These are phyloP conservation scores for Lycopodina hypogea DNA, from an alignment of 37 sponge, comb jelly and placozoan species.

Conservation along the genomic window DNA sequence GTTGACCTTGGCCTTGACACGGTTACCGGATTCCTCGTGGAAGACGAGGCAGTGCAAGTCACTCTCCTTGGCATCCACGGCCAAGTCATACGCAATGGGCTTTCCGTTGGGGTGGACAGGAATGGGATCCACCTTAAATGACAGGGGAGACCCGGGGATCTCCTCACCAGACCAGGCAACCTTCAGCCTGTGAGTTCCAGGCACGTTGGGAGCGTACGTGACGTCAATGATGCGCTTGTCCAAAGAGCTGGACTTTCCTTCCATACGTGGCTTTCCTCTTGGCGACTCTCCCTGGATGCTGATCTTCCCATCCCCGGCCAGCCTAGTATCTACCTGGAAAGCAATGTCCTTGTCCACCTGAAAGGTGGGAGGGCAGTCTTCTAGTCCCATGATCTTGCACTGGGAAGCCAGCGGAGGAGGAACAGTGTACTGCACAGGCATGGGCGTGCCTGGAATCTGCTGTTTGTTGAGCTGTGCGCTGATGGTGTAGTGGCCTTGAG, in stretches of 20 bases:
- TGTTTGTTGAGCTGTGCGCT: slow-evolving; percentile 20
- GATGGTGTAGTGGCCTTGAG: slow-evolving; percentile 43
- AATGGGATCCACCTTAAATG: slow-evolving; percentile 33
- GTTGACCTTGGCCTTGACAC: slow-evolving; percentile 49
- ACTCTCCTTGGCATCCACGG: slow-evolving; percentile 31
- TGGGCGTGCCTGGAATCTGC: slow-evolving; percentile 51
- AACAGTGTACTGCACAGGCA: slow-evolving; percentile 31
- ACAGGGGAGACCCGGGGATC: slow-evolving; percentile 63
- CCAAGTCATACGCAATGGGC: slow-evolving; percentile 27
- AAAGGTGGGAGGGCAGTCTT: slow-evolving; percentile 20
- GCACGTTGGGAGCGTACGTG: slow-evolving; percentile 49
- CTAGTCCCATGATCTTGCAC: slow-evolving; percentile 47
- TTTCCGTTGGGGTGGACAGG: slow-evolving; percentile 22
- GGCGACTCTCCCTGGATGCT: slow-evolving; percentile 20
- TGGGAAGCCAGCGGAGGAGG: slow-evolving; percentile 34
- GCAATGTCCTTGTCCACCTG: slow-evolving; percentile 29
- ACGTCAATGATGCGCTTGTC: slow-evolving; percentile 40
- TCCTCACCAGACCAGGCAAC: slow-evolving; percentile 47
- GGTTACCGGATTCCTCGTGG: slow-evolving; percentile 26
- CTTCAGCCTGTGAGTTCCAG: slow-evolving; percentile 55
- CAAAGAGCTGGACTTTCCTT: background rate
- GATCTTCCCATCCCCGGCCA: slow-evolving; percentile 69
- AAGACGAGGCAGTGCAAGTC: slow-evolving; percentile 47
- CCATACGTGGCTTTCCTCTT: slow-evolving; percentile 17
- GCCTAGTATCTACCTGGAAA: slow-evolving; percentile 51